Evolutionary conservation across 2,113 vertebrate genomes (phyloP), one percentile per base, ranked within the genome.

Genomic region (Vulpes ferrilata): DNA sequence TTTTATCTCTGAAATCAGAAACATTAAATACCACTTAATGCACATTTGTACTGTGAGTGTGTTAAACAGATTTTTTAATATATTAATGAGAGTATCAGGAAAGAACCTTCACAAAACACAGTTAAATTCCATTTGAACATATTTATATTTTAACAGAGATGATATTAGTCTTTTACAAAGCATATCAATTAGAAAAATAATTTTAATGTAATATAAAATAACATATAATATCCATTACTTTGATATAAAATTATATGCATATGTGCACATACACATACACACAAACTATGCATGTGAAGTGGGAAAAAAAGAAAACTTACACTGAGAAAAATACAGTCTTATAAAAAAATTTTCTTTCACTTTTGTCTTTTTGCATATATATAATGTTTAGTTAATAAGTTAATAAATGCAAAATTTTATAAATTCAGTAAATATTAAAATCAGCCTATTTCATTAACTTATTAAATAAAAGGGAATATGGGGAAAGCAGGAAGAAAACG

Each of bases 61-160:
- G 23, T 43, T 82, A 48, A 93, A 64, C 30, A 76, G 48, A 82
- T 65, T 84, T 8, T 53, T 83, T 9, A 71, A 55, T 55, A 51
- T 53, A 85, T 89, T 78, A 38, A 76, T 71, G 53, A 93, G 30
- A 27, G 13, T 78, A 55, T 90, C 62, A 79, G 20, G 60, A 83
- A 83, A 55, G 13, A 59, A 7, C 23, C 23, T 65, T 94, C 20
- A 20, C 76, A 25, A 96, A n/a, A 64, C n/a, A 8, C 6, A 55
- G 15, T 73, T 90, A 84, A 60, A 93, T 69, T 22, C 19, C 32
- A 84, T 78, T 79, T 78, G 53, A 84, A 48, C 12, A 27, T 65
- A 89, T 69, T 83, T 60, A 71, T 76, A 74, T 83, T 89, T 92
- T 59, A 88, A 38, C 17, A 59, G 55, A 92, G 30, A 57, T n/a